phyloP scores from a whole-genome alignment of 2,888 invertebrate species.

The Globia sparganii region DNA sequence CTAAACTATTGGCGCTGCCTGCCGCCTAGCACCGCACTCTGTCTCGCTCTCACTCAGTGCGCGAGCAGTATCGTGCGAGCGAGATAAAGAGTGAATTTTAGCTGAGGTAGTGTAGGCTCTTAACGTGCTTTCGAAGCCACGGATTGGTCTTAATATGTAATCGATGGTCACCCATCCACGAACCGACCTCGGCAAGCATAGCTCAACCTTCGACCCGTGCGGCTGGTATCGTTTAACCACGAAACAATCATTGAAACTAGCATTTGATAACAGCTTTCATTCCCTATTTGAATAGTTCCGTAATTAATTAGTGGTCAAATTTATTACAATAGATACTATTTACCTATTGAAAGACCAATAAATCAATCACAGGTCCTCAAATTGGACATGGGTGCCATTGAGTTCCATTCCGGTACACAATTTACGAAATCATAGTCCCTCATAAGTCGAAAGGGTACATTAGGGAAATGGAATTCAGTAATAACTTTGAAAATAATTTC shows the following conservation, averaged over 20 bases:
- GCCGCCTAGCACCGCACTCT: too few species aligned
- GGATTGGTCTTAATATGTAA: neutral
- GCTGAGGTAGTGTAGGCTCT: too few species aligned
- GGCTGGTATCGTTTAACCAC: neutral
- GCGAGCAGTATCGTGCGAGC: too few species aligned
- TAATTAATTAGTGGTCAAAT: slow-evolving; percentile 31
- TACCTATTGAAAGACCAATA: slow-evolving; percentile 9
- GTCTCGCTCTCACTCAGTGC: too few species aligned
- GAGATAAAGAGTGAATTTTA: too few species aligned
- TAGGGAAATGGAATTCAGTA: slow-evolving; percentile 35
- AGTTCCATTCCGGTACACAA: slow-evolving; percentile 20
- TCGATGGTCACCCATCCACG: neutral
- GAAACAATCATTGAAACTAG: neutral
- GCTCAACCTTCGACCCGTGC: neutral
- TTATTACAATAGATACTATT: slow-evolving; percentile 34
- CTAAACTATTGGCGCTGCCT: too few species aligned
- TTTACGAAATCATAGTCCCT: slow-evolving; percentile 16
- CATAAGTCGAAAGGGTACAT: slow-evolving; percentile 39
- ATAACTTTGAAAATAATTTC: slow-evolving; percentile 28
- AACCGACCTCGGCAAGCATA: neutral
- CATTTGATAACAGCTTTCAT: neutral
- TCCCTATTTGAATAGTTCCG: slow-evolving; percentile 9
- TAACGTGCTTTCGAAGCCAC: neutral
- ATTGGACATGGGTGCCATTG: slow-evolving; percentile 29
- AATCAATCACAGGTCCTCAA: slow-evolving; percentile 22